Evolutionary conservation across 2,113 vertebrate species (phyloP).

Genomic region (Ophiodon elongatus): DNA sequence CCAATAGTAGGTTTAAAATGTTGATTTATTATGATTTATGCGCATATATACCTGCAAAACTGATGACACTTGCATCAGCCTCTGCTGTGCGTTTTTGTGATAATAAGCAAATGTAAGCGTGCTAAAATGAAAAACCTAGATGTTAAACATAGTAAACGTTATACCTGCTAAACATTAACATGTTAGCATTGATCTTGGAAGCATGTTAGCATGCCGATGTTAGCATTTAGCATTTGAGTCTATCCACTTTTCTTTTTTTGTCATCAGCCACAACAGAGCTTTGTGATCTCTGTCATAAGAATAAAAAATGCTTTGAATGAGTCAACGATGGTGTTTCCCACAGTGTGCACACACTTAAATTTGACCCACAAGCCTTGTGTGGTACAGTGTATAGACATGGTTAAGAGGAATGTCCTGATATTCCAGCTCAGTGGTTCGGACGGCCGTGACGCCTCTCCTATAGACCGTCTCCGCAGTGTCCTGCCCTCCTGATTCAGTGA

Average conservation of each 20-base stretch:
- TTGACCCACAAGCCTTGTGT: background rate
- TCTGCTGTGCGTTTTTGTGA: background rate
- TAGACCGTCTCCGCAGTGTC: background rate
- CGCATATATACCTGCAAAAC: background rate
- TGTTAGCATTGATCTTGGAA: background rate
- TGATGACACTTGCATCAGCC: background rate
- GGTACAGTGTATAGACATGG: background rate
- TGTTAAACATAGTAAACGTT: background rate
- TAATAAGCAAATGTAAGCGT: background rate
- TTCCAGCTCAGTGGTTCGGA: conserved; percentile 36
- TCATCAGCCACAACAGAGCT: background rate
- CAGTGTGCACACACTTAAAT: background rate
- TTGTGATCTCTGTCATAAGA: background rate
- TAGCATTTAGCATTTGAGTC: background rate
- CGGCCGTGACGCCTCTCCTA: background rate
- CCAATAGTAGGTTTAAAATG: background rate
- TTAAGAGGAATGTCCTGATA: background rate
- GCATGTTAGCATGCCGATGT: background rate
- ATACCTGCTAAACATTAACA: background rate
- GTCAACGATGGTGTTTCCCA: background rate
- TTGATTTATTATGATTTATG: background rate
- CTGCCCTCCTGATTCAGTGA: conserved; percentile 1
- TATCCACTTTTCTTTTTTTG: background rate
- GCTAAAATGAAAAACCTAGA: background rate
- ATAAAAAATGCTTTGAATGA: background rate